These are phyloP conservation scores for Nephotettix cincticeps DNA, from an alignment of 1,140 invertebrate genomes.

Conservation along the genomic window DNA sequence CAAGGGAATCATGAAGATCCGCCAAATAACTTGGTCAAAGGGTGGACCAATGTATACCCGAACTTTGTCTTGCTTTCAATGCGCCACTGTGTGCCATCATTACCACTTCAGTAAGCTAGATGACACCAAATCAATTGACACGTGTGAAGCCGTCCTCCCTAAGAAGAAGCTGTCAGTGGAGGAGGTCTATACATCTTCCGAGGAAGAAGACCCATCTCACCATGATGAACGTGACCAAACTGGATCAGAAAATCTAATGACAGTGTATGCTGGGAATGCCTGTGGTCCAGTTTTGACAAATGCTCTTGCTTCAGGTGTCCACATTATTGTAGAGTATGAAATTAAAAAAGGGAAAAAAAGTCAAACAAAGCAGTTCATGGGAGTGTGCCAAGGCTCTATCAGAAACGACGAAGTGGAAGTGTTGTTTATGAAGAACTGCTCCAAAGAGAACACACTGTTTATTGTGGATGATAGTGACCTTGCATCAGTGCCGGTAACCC, in stretches of 20 bases:
- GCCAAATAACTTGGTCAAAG: not conserved
- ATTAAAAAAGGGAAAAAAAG: not conserved
- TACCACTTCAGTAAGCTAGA: not conserved
- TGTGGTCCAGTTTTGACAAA: not conserved
- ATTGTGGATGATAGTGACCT: not conserved
- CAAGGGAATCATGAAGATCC: not conserved
- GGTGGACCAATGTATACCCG: not conserved
- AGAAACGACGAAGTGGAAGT: slow-evolving; percentile 1
- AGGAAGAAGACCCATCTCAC: not conserved
- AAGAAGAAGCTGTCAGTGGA: not conserved
- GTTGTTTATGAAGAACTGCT: not conserved
- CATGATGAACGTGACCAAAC: not conserved
- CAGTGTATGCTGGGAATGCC: not conserved
- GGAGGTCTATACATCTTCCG: not conserved
- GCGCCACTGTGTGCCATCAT: not conserved
- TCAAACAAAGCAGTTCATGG: not conserved
- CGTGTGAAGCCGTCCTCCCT: not conserved
- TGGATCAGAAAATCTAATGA: not conserved
- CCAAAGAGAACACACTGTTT: not conserved
- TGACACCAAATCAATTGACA: not conserved
- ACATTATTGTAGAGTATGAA: not conserved
- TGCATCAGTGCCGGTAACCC: not conserved
- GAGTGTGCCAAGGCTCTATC: not conserved
- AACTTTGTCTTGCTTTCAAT: not conserved
- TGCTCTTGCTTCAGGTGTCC: not conserved